Percentiles rank a stretch among this genome's conserved stretches.
Conservation (phyloP, 2,797 vertebrate genomes). For the Ispidina lecontei region DNA sequence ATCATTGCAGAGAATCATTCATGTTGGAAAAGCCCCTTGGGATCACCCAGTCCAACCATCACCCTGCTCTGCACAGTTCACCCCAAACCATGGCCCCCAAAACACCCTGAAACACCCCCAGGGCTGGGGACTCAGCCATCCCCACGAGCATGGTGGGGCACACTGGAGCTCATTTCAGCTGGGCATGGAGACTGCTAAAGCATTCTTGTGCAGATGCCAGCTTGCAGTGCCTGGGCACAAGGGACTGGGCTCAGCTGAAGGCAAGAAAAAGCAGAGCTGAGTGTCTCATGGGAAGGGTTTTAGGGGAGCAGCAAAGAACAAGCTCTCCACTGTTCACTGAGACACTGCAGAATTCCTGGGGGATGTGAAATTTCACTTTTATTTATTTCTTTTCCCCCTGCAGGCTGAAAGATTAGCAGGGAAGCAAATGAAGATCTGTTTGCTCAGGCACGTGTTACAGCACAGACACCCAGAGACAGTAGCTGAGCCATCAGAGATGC, state of each 20-base stretch:
- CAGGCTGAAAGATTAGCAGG: not conserved
- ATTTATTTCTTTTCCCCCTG: not conserved
- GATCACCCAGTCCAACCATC: no score
- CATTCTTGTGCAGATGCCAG: constrained; percentile 17
- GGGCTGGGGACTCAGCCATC: not conserved
- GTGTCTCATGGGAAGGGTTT: not conserved
- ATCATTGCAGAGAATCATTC: no score
- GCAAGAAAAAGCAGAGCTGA: not conserved
- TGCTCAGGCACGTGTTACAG: not conserved
- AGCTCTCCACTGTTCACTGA: not conserved
- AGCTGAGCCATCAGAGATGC: not conserved
- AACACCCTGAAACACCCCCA: no score
- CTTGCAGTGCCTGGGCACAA: not conserved
- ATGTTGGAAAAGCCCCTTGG: no score
- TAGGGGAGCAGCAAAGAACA: constrained; percentile 16
- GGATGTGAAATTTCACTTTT: not conserved
- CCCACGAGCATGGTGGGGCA: not conserved
- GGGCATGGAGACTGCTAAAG: not conserved
- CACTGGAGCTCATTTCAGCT: not conserved
- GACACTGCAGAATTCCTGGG: not conserved
- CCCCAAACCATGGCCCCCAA: no score
- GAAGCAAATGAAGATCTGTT: not conserved
- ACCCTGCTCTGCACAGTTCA: no score
- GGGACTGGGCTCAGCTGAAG: not conserved
- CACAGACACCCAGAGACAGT: not conserved